Conservation (phyloP, 1,140 invertebrate species). For the Mesaphorura yosii region DNA sequence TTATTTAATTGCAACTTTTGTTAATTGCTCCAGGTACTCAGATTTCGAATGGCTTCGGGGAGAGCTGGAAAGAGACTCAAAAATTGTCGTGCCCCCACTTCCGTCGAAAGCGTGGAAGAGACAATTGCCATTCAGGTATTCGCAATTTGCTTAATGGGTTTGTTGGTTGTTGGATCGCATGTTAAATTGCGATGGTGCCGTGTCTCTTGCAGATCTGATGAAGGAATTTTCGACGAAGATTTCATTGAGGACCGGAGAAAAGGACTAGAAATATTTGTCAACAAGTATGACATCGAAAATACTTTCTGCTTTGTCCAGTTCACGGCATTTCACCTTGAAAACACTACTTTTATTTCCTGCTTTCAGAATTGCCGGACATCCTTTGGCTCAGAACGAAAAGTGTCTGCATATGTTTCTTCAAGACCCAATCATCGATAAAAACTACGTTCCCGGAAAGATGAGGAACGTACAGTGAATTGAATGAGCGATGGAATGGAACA, state of each 20-base stretch:
- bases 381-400: constrained; percentile 97
- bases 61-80: constrained; percentile 89
- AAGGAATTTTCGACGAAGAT: constrained; percentile 98
- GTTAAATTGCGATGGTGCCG: too few relatives aligned
- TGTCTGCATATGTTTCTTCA: constrained; percentile 99
- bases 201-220: constrained; percentile 67
- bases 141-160: not conserved
- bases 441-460: constrained; percentile 99
- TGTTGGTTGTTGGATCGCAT: not conserved
- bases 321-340: not conserved
- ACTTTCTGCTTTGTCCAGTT: constrained; percentile 1
- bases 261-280: constrained; percentile 95
- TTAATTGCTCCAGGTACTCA: constrained; percentile 48
- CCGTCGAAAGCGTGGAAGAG: constrained; percentile 97
- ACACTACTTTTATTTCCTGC: constrained; percentile 16
- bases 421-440: constrained; percentile 93
- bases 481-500: too few relatives aligned
- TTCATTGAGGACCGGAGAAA: constrained; percentile 98
- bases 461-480: constrained; percentile 65
- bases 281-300: constrained; percentile 60
- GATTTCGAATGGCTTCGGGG: constrained; percentile 99
- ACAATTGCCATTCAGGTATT: constrained; percentile 76
- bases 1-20: not conserved
- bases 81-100: constrained; percentile 96
- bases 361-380: constrained; percentile 93